Evolutionary conservation across 2,888 invertebrate genomes (phyloP), one percentile per base, ranked within the genome.

Genomic region (Caenorhabditis imperialis): DNA sequence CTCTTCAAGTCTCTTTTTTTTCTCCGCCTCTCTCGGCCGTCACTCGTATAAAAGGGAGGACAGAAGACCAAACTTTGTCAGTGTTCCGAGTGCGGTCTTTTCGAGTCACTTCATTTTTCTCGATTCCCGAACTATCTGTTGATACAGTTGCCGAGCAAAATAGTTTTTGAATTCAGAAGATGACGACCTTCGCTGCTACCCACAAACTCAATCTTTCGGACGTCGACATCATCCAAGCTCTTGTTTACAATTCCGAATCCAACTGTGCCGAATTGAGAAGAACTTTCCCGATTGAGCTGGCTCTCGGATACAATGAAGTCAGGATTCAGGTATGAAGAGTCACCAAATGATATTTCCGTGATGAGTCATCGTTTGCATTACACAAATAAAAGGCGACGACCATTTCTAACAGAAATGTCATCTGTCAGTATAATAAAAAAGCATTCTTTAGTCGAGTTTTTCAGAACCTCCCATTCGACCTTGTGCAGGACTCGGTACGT

Each of bases 401-500:
- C n/a, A n/a, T n/a, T n/a, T n/a, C n/a, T n/a, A 30, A 30, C 30
- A 30, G 10, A 30, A 30, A 30, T 30, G 30, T 30, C 6, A 30
- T 30, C 30, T 30, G 10, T 30, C 7, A 7, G 6, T 10, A 47
- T n/a, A 25, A n/a, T 47, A 25, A 5, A 47, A 20, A 53, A 20
- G 18, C 30, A 5, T 33, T 30, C 10, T n/a, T n/a, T n/a, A n/a
- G n/a, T n/a, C n/a, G 14, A 27, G 5, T 27, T n/a, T 61, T 80
- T 30, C 47, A 85, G 82, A 84, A 85, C 42, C 62, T 82, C 12
- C 48, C 81, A 7, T 20, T 44, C 2, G 69, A 51, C 7, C 44
- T 83, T 16, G 67, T 78, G 18, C 48, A 53, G 4, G 79, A 85
- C 27, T 84, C 85, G 3, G 76, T 86, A n/a, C 69, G 86, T 1